Evolutionary conservation across 2,113 vertebrate genomes (phyloP).

Genomic region (Tragelaphus buxtoni): DNA sequence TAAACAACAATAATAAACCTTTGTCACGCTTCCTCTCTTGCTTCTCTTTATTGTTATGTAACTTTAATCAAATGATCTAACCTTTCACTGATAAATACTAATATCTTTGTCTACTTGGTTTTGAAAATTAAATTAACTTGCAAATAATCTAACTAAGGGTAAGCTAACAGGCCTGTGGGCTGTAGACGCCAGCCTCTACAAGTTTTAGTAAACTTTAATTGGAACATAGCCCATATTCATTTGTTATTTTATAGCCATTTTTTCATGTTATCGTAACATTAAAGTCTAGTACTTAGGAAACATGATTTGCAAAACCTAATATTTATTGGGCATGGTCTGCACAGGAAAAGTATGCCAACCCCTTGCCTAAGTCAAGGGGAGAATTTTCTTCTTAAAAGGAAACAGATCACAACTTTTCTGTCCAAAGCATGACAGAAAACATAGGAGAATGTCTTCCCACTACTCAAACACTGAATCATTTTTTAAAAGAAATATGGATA

Average conservation of each 20-base stretch:
- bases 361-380: not conserved
- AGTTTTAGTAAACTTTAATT: not conserved
- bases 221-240: not conserved
- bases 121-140: not conserved
- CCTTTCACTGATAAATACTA: not conserved
- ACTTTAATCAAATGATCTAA: not conserved
- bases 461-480: not conserved
- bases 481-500: not conserved
- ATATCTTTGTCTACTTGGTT: not conserved
- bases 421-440: not conserved
- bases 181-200: not conserved
- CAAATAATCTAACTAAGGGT: not conserved
- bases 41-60: not conserved
- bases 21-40: not conserved
- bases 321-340: not conserved
- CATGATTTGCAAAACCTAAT: not conserved
- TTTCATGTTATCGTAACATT: not conserved
- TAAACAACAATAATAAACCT: not conserved
- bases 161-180: not conserved
- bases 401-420: not conserved
- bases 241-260: not conserved
- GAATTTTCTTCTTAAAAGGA: not conserved
- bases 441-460: not conserved
- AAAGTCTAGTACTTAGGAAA: not conserved
- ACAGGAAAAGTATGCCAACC: not conserved